Conservation (phyloP, 2,113 vertebrate species). For the Xenopus tropicalis region DNA sequence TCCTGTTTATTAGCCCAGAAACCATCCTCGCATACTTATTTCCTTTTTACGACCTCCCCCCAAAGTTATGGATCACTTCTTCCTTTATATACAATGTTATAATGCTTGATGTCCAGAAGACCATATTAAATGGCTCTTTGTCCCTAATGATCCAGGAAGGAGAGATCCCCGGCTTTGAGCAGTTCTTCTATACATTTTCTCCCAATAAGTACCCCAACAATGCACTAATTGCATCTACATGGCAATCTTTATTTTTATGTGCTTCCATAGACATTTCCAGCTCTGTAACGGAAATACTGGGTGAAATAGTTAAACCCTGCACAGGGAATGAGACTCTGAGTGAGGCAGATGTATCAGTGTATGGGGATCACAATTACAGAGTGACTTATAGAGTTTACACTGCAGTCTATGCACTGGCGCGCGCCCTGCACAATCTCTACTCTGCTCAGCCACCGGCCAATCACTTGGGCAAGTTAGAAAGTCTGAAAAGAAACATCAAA, state of each 20-base stretch:
- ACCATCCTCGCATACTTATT: background rate
- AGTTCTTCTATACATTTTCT: background rate
- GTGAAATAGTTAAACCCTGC: background rate
- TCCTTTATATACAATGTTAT: background rate
- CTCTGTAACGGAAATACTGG: background rate
- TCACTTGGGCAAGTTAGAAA: too few species aligned
- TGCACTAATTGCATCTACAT: too few species aligned
- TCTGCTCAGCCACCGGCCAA: too few species aligned
- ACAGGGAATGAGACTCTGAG: background rate
- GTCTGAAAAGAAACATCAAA: background rate
- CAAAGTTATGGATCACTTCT: background rate
- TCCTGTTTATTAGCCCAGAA: too few species aligned
- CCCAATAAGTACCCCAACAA: background rate
- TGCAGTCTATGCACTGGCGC: constrained; percentile 1
- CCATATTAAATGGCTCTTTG: constrained; percentile 4
- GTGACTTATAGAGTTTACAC: background rate
- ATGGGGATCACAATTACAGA: too few species aligned
- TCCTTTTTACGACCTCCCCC: background rate
- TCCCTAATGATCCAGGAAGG: background rate
- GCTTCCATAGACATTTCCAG: background rate
- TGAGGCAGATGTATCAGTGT: background rate
- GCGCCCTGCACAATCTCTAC: background rate
- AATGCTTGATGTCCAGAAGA: background rate
- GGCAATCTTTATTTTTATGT: background rate
- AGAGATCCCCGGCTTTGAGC: background rate